Percentiles rank a stretch among this genome's conserved stretches.
These are phyloP conservation scores for Balaenoptera acutorostrata DNA, from an alignment of 2,113 vertebrate species.

Conservation along the genomic window DNA sequence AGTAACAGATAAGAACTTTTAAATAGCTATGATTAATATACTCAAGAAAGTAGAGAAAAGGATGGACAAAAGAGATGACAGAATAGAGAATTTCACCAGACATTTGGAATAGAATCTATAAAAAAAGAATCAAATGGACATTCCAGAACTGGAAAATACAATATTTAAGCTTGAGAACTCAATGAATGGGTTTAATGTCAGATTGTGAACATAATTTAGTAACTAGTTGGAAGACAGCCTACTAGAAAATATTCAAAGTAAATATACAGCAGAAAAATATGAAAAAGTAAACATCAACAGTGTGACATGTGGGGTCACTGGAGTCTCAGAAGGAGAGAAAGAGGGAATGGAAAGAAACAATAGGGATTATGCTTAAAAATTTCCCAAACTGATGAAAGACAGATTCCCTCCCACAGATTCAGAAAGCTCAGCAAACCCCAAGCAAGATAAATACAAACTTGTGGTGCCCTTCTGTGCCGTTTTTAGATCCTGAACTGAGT, in stretches of 20 bases:
- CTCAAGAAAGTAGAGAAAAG: background rate
- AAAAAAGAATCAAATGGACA: background rate
- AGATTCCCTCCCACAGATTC: background rate
- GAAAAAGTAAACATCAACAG: background rate
- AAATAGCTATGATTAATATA: background rate
- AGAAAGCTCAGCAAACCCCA: background rate
- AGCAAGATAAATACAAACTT: background rate
- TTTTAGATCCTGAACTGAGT: background rate
- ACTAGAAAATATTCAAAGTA: background rate
- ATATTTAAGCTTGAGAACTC: background rate
- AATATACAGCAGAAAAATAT: background rate
- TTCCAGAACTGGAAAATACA: background rate
- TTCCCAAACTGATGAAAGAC: background rate
- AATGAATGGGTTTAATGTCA: background rate
- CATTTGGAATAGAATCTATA: background rate
- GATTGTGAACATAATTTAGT: background rate
- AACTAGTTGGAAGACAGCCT: background rate
- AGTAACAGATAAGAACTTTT: background rate
- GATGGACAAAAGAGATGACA: background rate
- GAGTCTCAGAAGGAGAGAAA: background rate
- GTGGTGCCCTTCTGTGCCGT: background rate
- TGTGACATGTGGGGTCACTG: rapidly evolving
- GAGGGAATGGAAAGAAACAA: background rate
- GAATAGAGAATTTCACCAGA: background rate
- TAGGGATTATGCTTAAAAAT: background rate